Evolutionary conservation across 2,113 vertebrate species (phyloP).

Genomic region (Heterochromis multidens): DNA sequence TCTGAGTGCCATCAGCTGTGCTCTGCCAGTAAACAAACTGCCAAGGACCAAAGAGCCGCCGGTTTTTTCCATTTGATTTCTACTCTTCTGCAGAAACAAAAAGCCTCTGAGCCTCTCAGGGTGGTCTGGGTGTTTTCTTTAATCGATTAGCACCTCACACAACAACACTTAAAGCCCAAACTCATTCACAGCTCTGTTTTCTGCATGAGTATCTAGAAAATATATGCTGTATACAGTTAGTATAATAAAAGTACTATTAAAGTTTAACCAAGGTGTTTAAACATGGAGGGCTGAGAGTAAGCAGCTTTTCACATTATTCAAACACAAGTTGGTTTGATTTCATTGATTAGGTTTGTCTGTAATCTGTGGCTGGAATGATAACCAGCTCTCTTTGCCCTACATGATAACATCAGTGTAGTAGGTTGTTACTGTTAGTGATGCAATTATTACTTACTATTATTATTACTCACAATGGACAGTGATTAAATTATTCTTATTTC

Average conservation of each 20-base stretch:
- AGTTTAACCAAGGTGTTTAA: neutral
- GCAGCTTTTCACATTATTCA: neutral
- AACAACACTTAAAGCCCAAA: neutral
- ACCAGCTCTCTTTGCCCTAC: neutral
- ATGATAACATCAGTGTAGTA: fast-evolving
- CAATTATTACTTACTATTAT: neutral
- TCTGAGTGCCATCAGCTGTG: neutral
- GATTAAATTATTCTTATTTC: neutral
- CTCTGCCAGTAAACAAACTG: neutral
- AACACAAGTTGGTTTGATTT: neutral
- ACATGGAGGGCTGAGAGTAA: neutral
- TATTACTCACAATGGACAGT: fast-evolving
- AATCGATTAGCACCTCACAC: neutral
- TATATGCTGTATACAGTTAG: neutral
- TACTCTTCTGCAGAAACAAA: neutral
- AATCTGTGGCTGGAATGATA: neutral
- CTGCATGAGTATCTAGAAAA: neutral
- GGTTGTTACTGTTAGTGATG: neutral
- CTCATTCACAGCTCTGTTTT: neutral
- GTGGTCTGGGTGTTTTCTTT: neutral
- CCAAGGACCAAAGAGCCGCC: neutral
- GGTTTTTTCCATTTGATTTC: neutral
- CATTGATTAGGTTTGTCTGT: neutral
- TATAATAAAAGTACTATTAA: neutral
- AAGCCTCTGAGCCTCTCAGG: neutral